Base-by-base conservation (phyloP, 1,140 invertebrate genomes). In the Micrasema longulum region DNA sequence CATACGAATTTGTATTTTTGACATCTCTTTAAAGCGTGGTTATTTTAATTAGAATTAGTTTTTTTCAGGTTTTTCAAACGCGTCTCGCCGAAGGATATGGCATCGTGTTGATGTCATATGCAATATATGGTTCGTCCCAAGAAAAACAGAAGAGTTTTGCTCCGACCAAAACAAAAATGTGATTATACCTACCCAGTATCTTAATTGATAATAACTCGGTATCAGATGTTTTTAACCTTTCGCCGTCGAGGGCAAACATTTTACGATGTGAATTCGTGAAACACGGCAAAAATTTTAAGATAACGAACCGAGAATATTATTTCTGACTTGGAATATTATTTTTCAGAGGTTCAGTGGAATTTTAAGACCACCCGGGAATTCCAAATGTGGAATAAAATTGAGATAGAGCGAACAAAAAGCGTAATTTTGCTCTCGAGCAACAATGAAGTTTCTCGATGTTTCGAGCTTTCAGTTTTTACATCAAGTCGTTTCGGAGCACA, bases 231-330 rank as follows among this genome's bases (percentile, higher is more conserved):
- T 63, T 64, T 47, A 64, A 64, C 60, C 60, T 64, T 47, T 31
- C 20, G 41, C 23, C 60, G 2, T 0, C 11, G 60, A 64, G 60
- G 60, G 60, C 60, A 47, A 31, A 47, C 43, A 63, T 47, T 64
- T 64, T 64, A 64, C 41, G 60, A 45, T 45, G 60, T 23, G 60
- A 64, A 64, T 64, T 64, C 60, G 60, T 48, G 60, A 64, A 45
- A 64, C 60, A 64, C 60, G 60, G 41, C 60, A 64, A 64, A 64
- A 64, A 31, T 64, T 64, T 64, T 26, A 48, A 64, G 60, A 64
- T 64, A 64, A 64, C 60, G 26, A 45, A 45, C 60, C 6, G 18
- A 14, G 55, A 60, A 60, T 60, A 63, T 47, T 45, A 45, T 64
- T 64, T 64, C 41, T 45, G 60, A 64, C 60, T 45, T 16, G 41